phyloP scores from a whole-genome alignment of 2,113 vertebrate genomes.

The Zeus faber region DNA sequence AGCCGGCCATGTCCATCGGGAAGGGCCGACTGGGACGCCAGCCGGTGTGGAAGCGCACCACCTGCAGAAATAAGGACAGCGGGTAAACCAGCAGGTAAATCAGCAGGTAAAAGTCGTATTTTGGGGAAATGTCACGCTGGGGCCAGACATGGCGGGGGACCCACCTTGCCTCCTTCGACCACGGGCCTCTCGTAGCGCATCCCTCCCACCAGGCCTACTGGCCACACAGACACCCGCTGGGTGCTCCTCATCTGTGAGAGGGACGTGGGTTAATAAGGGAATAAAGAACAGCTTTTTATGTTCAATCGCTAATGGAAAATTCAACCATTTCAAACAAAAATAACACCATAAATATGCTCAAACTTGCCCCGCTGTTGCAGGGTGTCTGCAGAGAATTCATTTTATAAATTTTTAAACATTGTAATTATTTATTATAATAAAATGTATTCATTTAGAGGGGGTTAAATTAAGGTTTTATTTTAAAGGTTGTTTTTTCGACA shows the following conservation, averaged over 20 bases:
- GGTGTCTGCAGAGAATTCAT: too few species aligned
- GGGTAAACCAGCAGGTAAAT: too few species aligned
- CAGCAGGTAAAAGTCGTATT: neutral
- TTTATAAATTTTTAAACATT: too few species aligned
- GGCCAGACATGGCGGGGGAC: neutral
- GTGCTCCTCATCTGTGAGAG: constrained; percentile 84
- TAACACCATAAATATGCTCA: too few species aligned
- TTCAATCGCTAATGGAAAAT: too few species aligned
- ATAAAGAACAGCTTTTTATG: too few species aligned
- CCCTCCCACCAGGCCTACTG: constrained; percentile 87
- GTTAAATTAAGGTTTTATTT: too few species aligned
- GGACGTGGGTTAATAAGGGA: neutral
- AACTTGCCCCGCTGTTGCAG: too few species aligned
- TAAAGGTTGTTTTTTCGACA: too few species aligned
- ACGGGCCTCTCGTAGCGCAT: constrained; percentile 86
- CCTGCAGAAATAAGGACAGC: constrained; percentile 36
- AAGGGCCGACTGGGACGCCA: constrained; percentile 89
- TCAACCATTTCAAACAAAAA: too few species aligned
- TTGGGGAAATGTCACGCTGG: neutral
- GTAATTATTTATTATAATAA: too few species aligned
- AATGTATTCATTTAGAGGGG: too few species aligned
- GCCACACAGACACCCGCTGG: constrained; percentile 85
- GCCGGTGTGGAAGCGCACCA: constrained; percentile 86
- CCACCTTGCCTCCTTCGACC: constrained; percentile 82
- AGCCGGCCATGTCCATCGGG: constrained; percentile 90